Conservation (phyloP, 2,888 invertebrate species). For the Dryococelus australis region DNA sequence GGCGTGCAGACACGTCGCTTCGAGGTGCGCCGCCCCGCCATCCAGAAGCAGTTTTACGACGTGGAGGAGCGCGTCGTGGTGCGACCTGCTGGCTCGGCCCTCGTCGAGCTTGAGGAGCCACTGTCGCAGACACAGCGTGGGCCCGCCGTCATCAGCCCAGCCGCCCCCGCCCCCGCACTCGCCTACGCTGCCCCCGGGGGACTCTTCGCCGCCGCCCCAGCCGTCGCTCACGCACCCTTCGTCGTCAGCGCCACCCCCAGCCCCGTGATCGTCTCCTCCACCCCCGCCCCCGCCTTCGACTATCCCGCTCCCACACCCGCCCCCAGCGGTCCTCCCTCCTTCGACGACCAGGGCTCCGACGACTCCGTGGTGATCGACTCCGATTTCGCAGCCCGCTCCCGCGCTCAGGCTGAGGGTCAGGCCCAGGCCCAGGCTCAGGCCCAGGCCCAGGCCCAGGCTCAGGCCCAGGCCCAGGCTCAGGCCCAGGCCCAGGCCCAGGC, state of each 20-base stretch:
- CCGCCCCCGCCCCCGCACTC: constrained; percentile 41
- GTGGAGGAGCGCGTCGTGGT: constrained; percentile 68
- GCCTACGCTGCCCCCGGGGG: constrained; percentile 29
- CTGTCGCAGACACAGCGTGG: constrained; percentile 64
- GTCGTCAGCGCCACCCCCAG: constrained; percentile 42
- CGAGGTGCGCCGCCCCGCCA: constrained; percentile 66
- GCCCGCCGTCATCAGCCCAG: constrained; percentile 58
- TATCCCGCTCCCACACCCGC: constrained; percentile 44
- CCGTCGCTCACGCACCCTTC: constrained; percentile 38
- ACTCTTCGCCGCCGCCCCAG: constrained; percentile 46
- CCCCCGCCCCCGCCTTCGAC: constrained; percentile 44
- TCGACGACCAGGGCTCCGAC: constrained; percentile 48
- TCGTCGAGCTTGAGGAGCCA: constrained; percentile 67
- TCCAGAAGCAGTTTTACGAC: constrained; percentile 70
- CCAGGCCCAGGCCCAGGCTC: constrained; percentile 30
- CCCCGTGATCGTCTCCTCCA: constrained; percentile 43
- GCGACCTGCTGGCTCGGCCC: constrained; percentile 67
- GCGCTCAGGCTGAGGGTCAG: constrained; percentile 28
- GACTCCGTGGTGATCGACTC: constrained; percentile 56
- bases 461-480: constrained; percentile 37
- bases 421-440: constrained; percentile 34
- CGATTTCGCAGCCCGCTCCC: constrained; percentile 54
- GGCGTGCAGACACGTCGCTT: constrained; percentile 65
- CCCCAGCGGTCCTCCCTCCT: constrained; percentile 36
- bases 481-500: constrained; percentile 36